These are phyloP conservation scores for Scyliorhinus canicula DNA, from an alignment of 2,797 vertebrate genomes.

Conservation along the genomic window DNA sequence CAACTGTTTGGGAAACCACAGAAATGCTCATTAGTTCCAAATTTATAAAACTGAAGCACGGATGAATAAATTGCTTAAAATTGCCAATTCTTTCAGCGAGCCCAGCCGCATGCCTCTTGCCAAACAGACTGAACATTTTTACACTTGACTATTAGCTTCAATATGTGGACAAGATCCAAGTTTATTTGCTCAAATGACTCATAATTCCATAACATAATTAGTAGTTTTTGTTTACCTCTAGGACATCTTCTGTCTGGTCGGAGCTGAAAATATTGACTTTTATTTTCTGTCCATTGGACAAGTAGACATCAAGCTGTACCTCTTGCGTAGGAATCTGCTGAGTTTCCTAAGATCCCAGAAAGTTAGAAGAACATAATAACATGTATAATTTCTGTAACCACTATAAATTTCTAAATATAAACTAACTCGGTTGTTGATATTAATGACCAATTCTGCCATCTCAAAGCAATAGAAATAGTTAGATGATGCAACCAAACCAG, in stretches of 20 bases:
- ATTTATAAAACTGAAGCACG: neutral
- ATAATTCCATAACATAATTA: neutral
- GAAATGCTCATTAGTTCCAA: neutral
- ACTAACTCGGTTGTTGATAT: neutral
- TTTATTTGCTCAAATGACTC: neutral
- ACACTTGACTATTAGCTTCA: neutral
- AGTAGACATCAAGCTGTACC: constrained; percentile 81
- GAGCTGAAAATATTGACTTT: constrained; percentile 83
- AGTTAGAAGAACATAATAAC: neutral
- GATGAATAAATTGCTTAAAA: neutral
- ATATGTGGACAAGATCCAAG: neutral
- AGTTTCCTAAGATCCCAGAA: constrained; percentile 69
- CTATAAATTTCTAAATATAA: no score
- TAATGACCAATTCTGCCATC: neutral
- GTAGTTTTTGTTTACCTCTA: constrained; percentile 68
- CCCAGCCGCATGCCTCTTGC: neutral
- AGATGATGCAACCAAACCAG: neutral
- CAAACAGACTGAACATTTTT: neutral
- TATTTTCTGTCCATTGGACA: constrained; percentile 89
- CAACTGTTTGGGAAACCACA: neutral
- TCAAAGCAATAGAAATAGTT: neutral
- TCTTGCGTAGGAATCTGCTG: constrained; percentile 97
- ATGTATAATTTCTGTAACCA: no score
- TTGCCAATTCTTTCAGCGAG: neutral
- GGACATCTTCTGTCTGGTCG: constrained; percentile 91